phyloP scores from a whole-genome alignment of 2,888 invertebrate species.

The Drosophila aldrichi region DNA sequence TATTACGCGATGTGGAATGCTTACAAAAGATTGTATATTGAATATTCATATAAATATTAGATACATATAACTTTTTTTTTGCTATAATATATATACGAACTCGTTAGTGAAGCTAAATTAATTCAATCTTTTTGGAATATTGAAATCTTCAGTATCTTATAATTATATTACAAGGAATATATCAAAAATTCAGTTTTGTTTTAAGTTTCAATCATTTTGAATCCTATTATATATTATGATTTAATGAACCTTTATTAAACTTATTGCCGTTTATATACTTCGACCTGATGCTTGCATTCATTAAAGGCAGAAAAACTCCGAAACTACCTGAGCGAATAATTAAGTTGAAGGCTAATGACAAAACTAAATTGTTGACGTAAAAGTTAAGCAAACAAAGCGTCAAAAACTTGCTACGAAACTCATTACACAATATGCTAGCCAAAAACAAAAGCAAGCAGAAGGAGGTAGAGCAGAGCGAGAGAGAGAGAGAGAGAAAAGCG shows the following conservation, averaged over 20 bases:
- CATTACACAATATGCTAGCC: constrained; percentile 48
- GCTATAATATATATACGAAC: too few relatives aligned
- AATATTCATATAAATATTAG: too few relatives aligned
- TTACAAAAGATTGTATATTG: neutral
- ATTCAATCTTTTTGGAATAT: neutral
- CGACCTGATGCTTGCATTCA: neutral
- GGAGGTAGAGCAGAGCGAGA: neutral
- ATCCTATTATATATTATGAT: too few relatives aligned
- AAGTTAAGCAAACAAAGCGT: constrained; percentile 40
- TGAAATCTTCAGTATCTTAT: neutral
- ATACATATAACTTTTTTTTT: too few relatives aligned
- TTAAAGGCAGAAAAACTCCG: constrained; percentile 3
- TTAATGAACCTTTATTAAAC: too few relatives aligned
- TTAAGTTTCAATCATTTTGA: too few relatives aligned
- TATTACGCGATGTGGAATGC: constrained; percentile 2
- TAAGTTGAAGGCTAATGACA: constrained; percentile 46
- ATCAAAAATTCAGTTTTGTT: too few relatives aligned
- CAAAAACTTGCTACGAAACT: constrained; percentile 23
- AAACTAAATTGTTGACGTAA: constrained; percentile 55
- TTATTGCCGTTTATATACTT: neutral
- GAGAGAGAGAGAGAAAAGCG: neutral
- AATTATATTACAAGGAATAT: too few relatives aligned
- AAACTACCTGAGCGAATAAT: constrained; percentile 48
- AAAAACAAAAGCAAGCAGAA: neutral
- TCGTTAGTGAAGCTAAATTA: neutral